Evolutionary conservation across 2,113 vertebrate species (phyloP).

Genomic region (Actenoides hombroni): DNA sequence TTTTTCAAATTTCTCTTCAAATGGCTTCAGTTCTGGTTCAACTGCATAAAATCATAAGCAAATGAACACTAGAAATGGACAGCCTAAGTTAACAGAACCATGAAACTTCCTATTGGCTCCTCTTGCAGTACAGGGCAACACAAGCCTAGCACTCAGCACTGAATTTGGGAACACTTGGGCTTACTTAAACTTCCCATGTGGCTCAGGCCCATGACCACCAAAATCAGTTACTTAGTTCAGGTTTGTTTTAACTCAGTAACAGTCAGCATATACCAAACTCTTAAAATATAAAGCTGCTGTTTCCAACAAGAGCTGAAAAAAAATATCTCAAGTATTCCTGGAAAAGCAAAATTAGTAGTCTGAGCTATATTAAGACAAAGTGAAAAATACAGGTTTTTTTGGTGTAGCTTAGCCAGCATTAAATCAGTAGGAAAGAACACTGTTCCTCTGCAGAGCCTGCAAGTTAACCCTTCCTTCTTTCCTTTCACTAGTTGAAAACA

Average conservation of each 20-base stretch:
- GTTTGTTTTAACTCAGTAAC: neutral
- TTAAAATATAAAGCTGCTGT: conserved; percentile 17
- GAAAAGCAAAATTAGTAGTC: conserved; percentile 26
- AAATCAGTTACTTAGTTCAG: neutral
- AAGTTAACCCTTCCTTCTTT: neutral
- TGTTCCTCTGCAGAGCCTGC: neutral
- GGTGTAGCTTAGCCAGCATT: neutral
- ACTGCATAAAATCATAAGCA: neutral
- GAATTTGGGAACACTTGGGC: neutral
- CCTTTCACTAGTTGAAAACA: neutral
- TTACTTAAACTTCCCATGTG: neutral
- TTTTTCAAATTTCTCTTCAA: conserved; percentile 97
- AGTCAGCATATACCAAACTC: neutral
- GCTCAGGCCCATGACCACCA: neutral
- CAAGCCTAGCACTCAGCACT: neutral
- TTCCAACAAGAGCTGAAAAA: neutral
- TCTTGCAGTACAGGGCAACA: neutral
- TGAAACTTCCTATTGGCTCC: neutral
- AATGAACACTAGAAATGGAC: neutral
- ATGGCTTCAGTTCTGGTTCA: conserved; percentile 87
- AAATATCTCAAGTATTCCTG: neutral
- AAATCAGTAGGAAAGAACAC: neutral
- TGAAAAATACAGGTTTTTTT: neutral
- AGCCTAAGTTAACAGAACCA: neutral
- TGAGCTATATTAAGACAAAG: conserved; percentile 24